Percentiles rank a stretch among this genome's conserved stretches.
phyloP scores from a whole-genome alignment of 2,113 vertebrate species.

The Hippocampus mohnikei region DNA sequence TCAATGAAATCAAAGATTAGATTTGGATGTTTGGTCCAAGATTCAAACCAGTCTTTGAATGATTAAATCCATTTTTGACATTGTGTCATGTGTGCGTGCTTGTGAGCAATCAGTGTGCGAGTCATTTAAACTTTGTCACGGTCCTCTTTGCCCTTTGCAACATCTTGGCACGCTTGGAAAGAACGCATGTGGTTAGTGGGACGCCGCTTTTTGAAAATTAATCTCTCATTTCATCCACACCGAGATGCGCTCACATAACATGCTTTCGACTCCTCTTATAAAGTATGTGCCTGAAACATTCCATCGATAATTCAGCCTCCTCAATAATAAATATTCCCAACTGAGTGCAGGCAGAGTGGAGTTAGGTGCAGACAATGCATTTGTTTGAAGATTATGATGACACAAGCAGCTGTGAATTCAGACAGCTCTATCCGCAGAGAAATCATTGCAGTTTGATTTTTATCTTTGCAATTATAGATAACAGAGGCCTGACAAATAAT shows the following conservation, averaged over 20 bases:
- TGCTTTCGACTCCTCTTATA: constrained; percentile 4
- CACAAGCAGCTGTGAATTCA: constrained; percentile 53
- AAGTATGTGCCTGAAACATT: not conserved
- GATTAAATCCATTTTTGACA: constrained; percentile 65
- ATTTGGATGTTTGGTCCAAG: constrained; percentile 53
- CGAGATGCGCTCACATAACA: constrained; percentile 12
- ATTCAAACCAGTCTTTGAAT: constrained; percentile 54
- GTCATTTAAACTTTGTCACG: constrained; percentile 58
- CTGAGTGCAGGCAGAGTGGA: constrained; percentile 17
- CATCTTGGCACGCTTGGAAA: constrained; percentile 47
- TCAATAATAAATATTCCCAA: constrained; percentile 17
- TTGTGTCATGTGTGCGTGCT: constrained; percentile 39
- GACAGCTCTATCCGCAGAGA: constrained; percentile 60
- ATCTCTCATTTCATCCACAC: constrained; percentile 28
- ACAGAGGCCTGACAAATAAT: constrained; percentile 63
- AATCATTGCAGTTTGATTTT: constrained; percentile 64
- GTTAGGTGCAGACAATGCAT: constrained; percentile 28
- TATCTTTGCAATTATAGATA: constrained; percentile 71
- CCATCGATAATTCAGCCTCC: constrained; percentile 3
- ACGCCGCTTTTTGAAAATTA: constrained; percentile 22
- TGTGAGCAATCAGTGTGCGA: constrained; percentile 56
- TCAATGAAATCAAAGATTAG: constrained; percentile 67
- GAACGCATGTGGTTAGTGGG: constrained; percentile 26
- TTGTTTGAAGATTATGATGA: constrained; percentile 62
- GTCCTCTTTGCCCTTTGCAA: constrained; percentile 54